phyloP scores from a whole-genome alignment of 2,888 invertebrate genomes.

The Meandrusa payeni region DNA sequence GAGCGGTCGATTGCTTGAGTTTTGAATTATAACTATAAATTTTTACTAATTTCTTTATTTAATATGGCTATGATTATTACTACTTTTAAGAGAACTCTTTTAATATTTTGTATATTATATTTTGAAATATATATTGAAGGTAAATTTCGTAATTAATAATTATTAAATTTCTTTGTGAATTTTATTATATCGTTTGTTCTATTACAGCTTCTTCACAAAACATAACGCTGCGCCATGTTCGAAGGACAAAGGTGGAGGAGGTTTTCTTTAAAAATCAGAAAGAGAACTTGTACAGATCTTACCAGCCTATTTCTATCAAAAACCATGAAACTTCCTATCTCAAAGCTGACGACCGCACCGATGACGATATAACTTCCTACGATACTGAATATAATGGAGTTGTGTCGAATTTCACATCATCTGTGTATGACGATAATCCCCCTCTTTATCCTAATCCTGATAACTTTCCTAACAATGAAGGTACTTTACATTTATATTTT shows the following conservation, averaged over 20 bases:
- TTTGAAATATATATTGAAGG: conserved; percentile 38
- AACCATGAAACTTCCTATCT: conserved; percentile 60
- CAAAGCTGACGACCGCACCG: conserved; percentile 54
- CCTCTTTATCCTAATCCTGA: conserved; percentile 75
- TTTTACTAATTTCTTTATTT: neutral
- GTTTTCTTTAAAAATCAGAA: conserved; percentile 56
- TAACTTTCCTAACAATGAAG: conserved; percentile 56
- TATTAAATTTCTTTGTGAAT: conserved; percentile 6
- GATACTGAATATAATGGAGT: conserved; percentile 73
- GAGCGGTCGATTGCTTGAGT: conserved; percentile 15
- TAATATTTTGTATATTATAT: conserved; percentile 38
- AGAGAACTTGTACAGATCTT: conserved; percentile 57
- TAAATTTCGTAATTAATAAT: conserved; percentile 28
- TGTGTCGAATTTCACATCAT: conserved; percentile 72
- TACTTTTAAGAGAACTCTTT: conserved; percentile 37
- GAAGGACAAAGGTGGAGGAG: conserved; percentile 49
- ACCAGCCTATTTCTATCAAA: conserved; percentile 61
- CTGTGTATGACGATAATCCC: conserved; percentile 74
- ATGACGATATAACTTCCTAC: conserved; percentile 69
- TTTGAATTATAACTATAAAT: neutral
- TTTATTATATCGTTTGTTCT: too few species aligned
- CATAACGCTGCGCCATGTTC: conserved; percentile 52
- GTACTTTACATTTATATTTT: conserved; percentile 32
- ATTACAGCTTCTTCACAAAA: conserved; percentile 57
- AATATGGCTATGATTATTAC: conserved; percentile 18